A percentile compares a stretch with the other conserved stretches of the same genome.
These are phyloP conservation scores for Ormyrus nitidulus DNA, from an alignment of 2,888 invertebrate species.

Conservation along the genomic window DNA sequence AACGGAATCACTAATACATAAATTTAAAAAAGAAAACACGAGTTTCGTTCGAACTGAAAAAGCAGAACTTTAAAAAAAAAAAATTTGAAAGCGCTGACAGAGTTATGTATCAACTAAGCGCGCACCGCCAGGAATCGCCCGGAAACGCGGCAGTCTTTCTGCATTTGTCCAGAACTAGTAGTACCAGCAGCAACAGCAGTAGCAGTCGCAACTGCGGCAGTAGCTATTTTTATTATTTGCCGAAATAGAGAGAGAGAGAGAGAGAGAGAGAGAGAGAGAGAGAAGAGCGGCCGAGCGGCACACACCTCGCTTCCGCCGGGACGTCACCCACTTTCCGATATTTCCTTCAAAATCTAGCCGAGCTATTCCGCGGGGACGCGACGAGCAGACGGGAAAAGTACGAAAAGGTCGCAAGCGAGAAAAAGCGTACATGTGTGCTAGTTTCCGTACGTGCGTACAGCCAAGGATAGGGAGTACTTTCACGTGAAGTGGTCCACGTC, in stretches of 20 bases:
- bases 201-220: background rate
- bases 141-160: background rate
- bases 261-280: too few species aligned
- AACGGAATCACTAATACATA: too few species aligned
- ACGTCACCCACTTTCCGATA: conserved; percentile 28
- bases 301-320: background rate
- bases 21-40: too few species aligned
- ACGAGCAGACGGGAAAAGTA: background rate
- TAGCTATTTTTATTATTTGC: conserved; percentile 38
- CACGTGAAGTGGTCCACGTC: background rate
- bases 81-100: background rate
- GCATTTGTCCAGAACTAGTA: background rate
- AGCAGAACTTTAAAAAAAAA: too few species aligned
- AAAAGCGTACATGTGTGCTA: too few species aligned
- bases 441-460: background rate
- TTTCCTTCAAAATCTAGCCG: conserved; percentile 24
- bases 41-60: too few species aligned
- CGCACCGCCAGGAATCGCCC: background rate
- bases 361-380: background rate
- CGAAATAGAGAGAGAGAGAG: background rate
- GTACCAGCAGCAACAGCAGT: too few species aligned
- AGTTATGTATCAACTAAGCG: background rate
- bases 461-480: background rate
- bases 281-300: background rate
- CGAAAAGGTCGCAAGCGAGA: background rate